These are phyloP conservation scores for Xiphophorus hellerii DNA, from an alignment of 2,113 vertebrate species.

Conservation along the genomic window DNA sequence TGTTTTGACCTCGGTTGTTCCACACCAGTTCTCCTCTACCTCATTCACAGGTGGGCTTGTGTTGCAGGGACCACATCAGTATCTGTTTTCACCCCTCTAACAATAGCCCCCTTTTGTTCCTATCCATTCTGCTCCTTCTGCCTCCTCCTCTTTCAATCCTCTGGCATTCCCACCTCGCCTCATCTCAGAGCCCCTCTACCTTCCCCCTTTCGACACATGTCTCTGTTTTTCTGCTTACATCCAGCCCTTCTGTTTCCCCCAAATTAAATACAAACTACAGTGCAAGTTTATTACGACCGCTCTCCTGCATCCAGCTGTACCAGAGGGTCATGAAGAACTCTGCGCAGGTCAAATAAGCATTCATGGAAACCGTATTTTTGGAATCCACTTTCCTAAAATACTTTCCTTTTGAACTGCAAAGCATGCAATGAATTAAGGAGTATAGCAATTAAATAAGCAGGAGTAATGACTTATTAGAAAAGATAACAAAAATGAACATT, in stretches of 20 bases:
- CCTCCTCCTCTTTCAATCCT: constrained; percentile 36
- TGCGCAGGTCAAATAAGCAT: not conserved
- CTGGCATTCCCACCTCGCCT: constrained; percentile 32
- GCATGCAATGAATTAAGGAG: too few relatives aligned
- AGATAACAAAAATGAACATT: too few relatives aligned
- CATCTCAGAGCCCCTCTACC: constrained; percentile 7
- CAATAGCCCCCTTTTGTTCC: constrained; percentile 58
- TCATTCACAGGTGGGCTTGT: constrained; percentile 29
- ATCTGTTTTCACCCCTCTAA: constrained; percentile 50
- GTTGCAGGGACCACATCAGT: constrained; percentile 32
- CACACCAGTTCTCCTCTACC: too few relatives aligned
- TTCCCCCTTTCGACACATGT: constrained; percentile 8
- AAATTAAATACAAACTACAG: not conserved
- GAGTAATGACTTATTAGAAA: too few relatives aligned
- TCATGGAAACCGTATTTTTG: not conserved
- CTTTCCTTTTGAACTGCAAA: too few relatives aligned
- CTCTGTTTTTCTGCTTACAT: not conserved
- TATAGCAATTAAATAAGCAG: too few relatives aligned
- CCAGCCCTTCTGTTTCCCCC: not conserved
- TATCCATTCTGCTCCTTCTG: not conserved
- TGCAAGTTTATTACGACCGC: not conserved
- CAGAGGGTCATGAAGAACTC: too few relatives aligned
- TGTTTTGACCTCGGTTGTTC: not conserved
- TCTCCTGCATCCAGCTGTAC: not conserved
- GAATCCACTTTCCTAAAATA: not conserved